These are phyloP conservation scores for Apodemus agrarius DNA, from an alignment of 2,797 vertebrate species.

Conservation along the genomic window DNA sequence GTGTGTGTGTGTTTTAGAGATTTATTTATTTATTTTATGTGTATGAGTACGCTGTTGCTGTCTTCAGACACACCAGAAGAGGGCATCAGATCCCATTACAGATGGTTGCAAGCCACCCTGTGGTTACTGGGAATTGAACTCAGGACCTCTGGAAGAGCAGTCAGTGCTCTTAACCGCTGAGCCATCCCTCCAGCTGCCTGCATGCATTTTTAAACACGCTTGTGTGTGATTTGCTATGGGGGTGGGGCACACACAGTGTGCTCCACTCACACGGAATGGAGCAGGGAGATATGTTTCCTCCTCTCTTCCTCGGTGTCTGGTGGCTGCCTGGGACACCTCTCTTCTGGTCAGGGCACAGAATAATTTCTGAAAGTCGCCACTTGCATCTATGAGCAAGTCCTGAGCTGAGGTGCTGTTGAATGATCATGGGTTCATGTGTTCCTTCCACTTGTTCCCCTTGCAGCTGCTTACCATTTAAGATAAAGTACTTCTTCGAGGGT, in stretches of 20 bases:
- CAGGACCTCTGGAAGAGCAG: no score
- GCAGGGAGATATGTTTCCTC: not conserved
- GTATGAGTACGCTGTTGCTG: no score
- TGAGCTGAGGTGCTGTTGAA: not conserved
- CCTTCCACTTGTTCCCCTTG: slow-evolving; percentile 29
- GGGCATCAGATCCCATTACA: no score
- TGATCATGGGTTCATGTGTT: not conserved
- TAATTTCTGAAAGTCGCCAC: not conserved
- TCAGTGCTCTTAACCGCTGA: no score
- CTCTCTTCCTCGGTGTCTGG: not conserved
- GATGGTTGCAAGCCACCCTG: no score
- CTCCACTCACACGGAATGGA: not conserved
- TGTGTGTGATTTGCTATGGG: not conserved
- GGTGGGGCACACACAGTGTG: no score
- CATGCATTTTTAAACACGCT: not conserved
- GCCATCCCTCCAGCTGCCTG: not conserved
- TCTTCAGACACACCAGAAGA: no score
- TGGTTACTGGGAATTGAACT: no score
- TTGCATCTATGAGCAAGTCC: not conserved
- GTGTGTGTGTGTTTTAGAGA: not conserved
- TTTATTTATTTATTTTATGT: no score
- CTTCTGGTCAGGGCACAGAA: not conserved
- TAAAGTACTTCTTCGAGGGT: slow-evolving; percentile 45
- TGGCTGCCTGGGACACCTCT: not conserved
- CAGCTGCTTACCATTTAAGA: slow-evolving; percentile 56